Evolutionary conservation across 2,797 vertebrate genomes (phyloP).

Genomic region (Hirundo rustica): DNA sequence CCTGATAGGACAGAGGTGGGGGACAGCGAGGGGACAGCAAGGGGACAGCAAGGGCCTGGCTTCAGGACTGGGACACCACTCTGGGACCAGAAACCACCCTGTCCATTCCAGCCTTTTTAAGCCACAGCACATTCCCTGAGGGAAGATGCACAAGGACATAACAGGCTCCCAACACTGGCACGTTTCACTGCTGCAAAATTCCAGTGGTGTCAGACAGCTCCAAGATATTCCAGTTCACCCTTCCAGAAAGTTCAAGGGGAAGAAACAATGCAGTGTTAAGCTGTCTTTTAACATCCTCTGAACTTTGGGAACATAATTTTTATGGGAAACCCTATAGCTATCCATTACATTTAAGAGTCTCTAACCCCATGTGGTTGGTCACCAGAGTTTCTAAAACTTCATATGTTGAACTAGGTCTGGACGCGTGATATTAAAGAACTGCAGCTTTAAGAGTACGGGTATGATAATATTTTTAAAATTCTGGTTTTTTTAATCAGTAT

Average conservation of each 20-base stretch:
- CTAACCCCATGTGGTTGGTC: background rate
- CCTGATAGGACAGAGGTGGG: background rate
- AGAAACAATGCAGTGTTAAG: background rate
- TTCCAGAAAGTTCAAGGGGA: background rate
- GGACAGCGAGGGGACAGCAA: background rate
- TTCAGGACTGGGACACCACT: fast-evolving
- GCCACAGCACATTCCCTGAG: background rate
- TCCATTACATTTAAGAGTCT: background rate
- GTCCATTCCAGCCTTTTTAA: background rate
- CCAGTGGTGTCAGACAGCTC: background rate
- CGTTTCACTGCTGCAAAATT: background rate
- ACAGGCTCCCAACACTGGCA: background rate
- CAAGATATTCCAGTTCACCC: background rate
- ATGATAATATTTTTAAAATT: background rate
- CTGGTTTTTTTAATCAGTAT: fast-evolving
- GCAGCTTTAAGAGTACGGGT: background rate
- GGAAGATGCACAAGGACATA: background rate
- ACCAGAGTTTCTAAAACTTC: background rate
- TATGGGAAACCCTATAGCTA: background rate
- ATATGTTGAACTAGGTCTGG: background rate
- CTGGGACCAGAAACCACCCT: background rate
- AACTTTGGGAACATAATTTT: background rate
- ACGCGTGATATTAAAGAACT: background rate
- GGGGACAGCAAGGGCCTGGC: fast-evolving
- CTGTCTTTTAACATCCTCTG: background rate